These are phyloP conservation scores for Stenotaenia linearis DNA, from an alignment of 2,888 invertebrate genomes.

Conservation along the genomic window DNA sequence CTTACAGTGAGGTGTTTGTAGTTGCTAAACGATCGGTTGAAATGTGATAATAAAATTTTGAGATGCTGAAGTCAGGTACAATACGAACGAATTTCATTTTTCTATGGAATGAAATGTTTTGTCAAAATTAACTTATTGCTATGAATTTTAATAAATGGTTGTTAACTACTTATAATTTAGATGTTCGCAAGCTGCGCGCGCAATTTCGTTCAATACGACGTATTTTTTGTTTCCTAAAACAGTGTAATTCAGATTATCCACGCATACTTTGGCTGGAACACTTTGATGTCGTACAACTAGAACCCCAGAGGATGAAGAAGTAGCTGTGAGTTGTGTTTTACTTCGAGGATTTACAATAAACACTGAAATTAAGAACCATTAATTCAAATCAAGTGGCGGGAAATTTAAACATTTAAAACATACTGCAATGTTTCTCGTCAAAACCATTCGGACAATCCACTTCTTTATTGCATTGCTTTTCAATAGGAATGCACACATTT, in stretches of 20 bases:
- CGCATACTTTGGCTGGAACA: conserved; percentile 70
- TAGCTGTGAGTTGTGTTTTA: neutral
- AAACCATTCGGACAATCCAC: conserved; percentile 79
- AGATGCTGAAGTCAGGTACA: conserved; percentile 56
- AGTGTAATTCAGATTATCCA: conserved; percentile 65
- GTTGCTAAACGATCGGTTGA: conserved; percentile 67
- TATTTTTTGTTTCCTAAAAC: conserved; percentile 52
- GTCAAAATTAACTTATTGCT: too few species aligned
- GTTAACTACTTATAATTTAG: conserved; percentile 63
- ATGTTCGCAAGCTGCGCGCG: conserved; percentile 69
- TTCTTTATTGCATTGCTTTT: conserved; percentile 64
- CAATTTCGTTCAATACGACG: conserved; percentile 62
- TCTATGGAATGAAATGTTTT: conserved; percentile 49
- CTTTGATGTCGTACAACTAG: conserved; percentile 81
- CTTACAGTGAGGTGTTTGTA: neutral
- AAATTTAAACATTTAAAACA: neutral
- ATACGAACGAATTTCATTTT: conserved; percentile 64
- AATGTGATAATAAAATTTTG: conserved; percentile 69
- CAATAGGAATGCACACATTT: conserved; percentile 60
- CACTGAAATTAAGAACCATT: neutral
- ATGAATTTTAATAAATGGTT: too few species aligned
- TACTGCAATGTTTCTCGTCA: conserved; percentile 79
- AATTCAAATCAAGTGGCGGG: neutral
- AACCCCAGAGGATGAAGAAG: conserved; percentile 52
- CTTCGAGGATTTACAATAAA: neutral